Base-by-base conservation (phyloP, 2,113 vertebrate genomes). In the Seriola aureovittata region DNA sequence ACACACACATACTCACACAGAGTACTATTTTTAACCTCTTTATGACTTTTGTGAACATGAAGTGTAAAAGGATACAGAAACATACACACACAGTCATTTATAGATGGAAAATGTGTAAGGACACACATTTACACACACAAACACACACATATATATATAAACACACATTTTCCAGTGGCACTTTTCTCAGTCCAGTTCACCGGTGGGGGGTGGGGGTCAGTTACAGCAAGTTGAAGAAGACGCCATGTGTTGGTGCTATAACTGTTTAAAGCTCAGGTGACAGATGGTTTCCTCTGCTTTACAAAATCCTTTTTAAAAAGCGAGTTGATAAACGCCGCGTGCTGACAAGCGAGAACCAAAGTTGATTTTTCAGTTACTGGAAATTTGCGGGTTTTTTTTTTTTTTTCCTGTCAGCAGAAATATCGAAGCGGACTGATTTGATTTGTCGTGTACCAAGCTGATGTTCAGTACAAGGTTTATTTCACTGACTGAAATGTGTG, bases 41-140 rank as follows among this genome's bases (percentile, higher is more conserved):
- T 85, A 87, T 74, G 78, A 79, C 71, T 84, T 84, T 79, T 71
- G 71, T 81, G 73, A 75, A 72, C 74, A 86, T 71, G 85, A 66
- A 76, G 78, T 85, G 80, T 82, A 17, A 62, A 87, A 73, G 64
- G 52, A 80, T 32, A 80, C 40, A 70, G 55, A 71, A 38, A 69
- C 58, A 64, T 4, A 46, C 10, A 62, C 29, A 78, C 70, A 74
- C n/a, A 60, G 57, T 54, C 70, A 75, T 87, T 92, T 82, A 78
- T 84, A 78, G 68, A 54, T 85, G 88, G 83, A 90, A 89, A 88
- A 74, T 75, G 57, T 86, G 70, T 42, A 70, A 81, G 72, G 59
- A 85, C 70, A 71, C 25, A 66, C 60, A 73, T 64, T 65, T 57
- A 72, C 60, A 66, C 40, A 67, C 48, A 68, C 29, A 44, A 38